Evolutionary conservation across 2,888 invertebrate species (phyloP), one percentile per base, ranked within the genome.

Genomic region (Dendrolimus houi): DNA sequence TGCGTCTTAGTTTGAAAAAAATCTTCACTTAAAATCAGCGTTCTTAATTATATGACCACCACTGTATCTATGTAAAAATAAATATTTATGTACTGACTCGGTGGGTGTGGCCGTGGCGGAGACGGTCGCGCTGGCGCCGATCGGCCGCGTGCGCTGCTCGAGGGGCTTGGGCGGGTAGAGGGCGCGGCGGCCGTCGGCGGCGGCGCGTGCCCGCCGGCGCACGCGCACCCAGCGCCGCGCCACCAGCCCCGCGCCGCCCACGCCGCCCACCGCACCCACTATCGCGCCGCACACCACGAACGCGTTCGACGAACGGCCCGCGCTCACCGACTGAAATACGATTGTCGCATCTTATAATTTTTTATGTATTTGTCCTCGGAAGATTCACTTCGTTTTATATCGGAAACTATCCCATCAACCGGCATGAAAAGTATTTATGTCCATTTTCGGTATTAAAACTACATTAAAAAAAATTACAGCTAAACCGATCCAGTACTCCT

Each of bases 41-140:
- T n/a, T n/a, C n/a, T n/a, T n/a, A n/a, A n/a, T n/a, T n/a, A n/a
- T n/a, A n/a, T n/a, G n/a, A n/a, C n/a, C n/a, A n/a, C n/a, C n/a
- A n/a, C n/a, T n/a, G n/a, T n/a, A n/a, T n/a, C n/a, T n/a, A n/a
- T n/a, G 3, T 17, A 17, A 29, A 29, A 29, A 29, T 3, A 6
- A 29, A 29, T 17, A 17, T 29, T 17, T 3, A 29, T 6, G 7
- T 79, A 87, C 77, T 91, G 73, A 66, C 92, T 91, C 71, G 60
- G 88, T 76, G 61, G 58, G 65, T 60, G 60, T 65, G 57, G 8
- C 9, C 60, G 60, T 65, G 57, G 47, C 47, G 57, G n/a, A 53
- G 58, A 53, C 40, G 29, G 54, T 54, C 52, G 10, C 52, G 60
- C 70, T 70, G 60, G 71, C 63, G 55, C 69, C 62, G 59, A 67